Conservation (phyloP, 2,113 vertebrate genomes). For the Gadus chalcogrammus region DNA sequence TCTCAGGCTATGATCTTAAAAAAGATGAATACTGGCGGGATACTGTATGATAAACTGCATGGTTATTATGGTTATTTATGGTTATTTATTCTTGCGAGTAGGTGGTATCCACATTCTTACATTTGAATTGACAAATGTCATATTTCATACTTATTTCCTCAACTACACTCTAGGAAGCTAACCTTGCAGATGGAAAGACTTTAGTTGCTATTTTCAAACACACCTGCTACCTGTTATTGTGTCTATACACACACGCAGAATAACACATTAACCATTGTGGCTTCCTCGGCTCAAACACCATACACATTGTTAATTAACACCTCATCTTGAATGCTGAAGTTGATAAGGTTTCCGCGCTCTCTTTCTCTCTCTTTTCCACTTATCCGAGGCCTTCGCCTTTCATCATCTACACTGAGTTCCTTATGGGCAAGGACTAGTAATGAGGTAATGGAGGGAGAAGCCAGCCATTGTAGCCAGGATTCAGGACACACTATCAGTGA, state of each 20-base stretch:
- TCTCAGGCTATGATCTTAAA: too few species aligned
- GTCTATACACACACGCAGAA: background rate
- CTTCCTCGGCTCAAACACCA: background rate
- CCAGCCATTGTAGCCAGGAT: conserved; percentile 8
- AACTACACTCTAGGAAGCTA: too few species aligned
- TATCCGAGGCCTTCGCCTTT: background rate
- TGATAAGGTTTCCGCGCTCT: background rate
- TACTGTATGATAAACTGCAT: too few species aligned
- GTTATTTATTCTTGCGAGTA: too few species aligned
- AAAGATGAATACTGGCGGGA: too few species aligned
- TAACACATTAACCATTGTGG: conserved; percentile 4
- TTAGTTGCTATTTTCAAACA: background rate
- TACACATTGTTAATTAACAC: conserved; percentile 15
- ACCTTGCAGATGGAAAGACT: too few species aligned
- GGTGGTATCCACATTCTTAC: too few species aligned
- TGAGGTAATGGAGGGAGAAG: conserved; percentile 5
- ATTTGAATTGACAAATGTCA: too few species aligned
- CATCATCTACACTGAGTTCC: background rate
- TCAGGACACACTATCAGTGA: conserved; percentile 22
- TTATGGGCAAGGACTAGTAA: background rate
- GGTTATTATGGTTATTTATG: too few species aligned
- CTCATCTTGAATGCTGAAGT: background rate
- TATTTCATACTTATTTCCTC: too few species aligned
- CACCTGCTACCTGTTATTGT: background rate
- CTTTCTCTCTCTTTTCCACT: background rate